phyloP scores from a whole-genome alignment of 2,888 invertebrate species.

The Cacoxenus indagator region DNA sequence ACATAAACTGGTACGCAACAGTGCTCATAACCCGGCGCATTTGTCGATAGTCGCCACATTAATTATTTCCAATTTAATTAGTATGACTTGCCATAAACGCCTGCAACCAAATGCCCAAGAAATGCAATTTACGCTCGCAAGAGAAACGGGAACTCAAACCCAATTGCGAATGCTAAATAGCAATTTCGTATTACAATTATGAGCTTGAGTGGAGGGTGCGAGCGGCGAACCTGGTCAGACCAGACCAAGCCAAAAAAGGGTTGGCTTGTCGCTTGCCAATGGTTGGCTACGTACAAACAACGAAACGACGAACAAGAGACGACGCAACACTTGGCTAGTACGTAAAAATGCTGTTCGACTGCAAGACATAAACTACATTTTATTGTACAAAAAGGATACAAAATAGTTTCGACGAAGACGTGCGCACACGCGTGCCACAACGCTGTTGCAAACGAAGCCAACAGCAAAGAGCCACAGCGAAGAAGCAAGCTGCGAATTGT shows the following conservation, averaged over 20 bases:
- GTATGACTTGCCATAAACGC: not conserved
- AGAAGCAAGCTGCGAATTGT: not conserved
- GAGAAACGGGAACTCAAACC: not conserved
- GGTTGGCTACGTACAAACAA: too few species aligned
- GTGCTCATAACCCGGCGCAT: not conserved
- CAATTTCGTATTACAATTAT: not conserved
- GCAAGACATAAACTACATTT: not conserved
- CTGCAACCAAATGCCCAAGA: not conserved
- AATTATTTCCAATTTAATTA: constrained; percentile 6
- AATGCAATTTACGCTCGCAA: not conserved
- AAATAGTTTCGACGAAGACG: constrained; percentile 16
- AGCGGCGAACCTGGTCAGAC: not conserved
- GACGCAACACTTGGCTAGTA: not conserved
- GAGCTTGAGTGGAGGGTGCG: not conserved
- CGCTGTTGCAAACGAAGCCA: not conserved
- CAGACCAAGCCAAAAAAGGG: not conserved
- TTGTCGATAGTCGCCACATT: not conserved
- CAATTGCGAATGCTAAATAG: not conserved
- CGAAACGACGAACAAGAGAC: not conserved
- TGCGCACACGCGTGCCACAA: constrained; percentile 17
- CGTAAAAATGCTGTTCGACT: not conserved
- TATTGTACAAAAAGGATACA: constrained; percentile 15
- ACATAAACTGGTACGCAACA: not conserved
- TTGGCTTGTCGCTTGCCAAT: not conserved
- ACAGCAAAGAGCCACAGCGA: not conserved